phyloP scores from a whole-genome alignment of 2,113 vertebrate species.

The Morone saxatilis region DNA sequence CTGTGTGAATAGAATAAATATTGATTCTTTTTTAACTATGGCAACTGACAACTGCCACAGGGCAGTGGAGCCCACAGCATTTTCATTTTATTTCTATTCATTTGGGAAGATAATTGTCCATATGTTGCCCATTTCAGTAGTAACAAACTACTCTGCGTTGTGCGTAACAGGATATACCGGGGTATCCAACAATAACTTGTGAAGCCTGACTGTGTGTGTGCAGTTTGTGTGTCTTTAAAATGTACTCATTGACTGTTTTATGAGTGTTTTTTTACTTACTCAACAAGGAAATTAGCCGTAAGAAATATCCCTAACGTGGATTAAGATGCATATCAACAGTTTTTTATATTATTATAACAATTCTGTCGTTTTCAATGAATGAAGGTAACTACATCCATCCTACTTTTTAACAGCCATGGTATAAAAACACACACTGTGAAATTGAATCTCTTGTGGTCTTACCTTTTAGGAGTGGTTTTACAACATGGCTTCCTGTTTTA shows the following conservation, averaged over 20 bases:
- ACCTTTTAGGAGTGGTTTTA: conserved; percentile 41
- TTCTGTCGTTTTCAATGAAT: neutral
- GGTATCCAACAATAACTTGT: too few relatives aligned
- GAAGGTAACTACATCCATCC: neutral
- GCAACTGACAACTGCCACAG: neutral
- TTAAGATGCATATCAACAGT: neutral
- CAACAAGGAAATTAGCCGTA: too few relatives aligned
- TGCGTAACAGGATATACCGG: too few relatives aligned
- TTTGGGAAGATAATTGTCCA: too few relatives aligned
- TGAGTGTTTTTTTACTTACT: too few relatives aligned
- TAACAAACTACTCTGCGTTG: too few relatives aligned
- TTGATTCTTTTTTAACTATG: neutral
- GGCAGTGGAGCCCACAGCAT: neutral
- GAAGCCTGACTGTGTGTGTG: too few relatives aligned
- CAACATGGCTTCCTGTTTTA: conserved; percentile 36
- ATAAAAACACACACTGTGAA: conserved; percentile 33
- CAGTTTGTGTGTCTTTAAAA: too few relatives aligned
- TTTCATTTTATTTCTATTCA: too few relatives aligned
- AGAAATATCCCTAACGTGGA: neutral
- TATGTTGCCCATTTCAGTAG: too few relatives aligned
- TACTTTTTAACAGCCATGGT: neutral
- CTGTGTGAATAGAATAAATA: neutral
- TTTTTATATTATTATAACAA: neutral
- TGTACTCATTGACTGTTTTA: too few relatives aligned
- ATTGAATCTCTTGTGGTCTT: conserved; percentile 31